Evolutionary conservation across 2,797 vertebrate species (phyloP), one percentile per base, ranked within the genome.

Genomic region (Clamator glandarius): DNA sequence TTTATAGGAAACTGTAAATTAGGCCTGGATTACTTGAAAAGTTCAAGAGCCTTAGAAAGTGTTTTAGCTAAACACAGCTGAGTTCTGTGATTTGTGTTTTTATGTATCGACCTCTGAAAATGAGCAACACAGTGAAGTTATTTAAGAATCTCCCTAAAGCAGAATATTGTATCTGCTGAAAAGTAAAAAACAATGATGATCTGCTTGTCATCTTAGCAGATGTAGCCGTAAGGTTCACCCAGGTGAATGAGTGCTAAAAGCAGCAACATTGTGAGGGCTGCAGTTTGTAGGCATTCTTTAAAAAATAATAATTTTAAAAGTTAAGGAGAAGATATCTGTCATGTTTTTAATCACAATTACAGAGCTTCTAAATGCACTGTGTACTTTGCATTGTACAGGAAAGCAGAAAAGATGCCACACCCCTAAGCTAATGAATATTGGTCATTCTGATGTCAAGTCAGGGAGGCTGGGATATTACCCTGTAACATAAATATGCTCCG

Each of bases 1-100:
- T 94, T 96, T 88, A 87, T 50, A 87, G 83, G 68, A 83, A 90
- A 54, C 58, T 87, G 75, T 93, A 96, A 96, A 94, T 95, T 90
- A 92, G 88, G 41, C 80, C 81, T 87, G 74, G 35, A 89, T 95
- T 86, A 28, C 80, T 78, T 68, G 87, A 82, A 55, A 95, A 93
- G 89, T 93, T 94, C 90, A 90, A 95, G 93, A 92, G 83, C 74
- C 64, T 92, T 61, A 74, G 74, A 79, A 95, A 95, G 83, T 51
- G 15, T 64, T 86, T 50, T 39, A 57, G 77, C 62, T 84, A 89
- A 94, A 89, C 55, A 50, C 67, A 74, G 89, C 59, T 25, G 85
- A 94, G 61, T 42, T 95, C 41, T 86, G 90, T 91, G 76, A 64
- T 72, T 81, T 81, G 64, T 76, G 26, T 35, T 84, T 82, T 87